Conservation (phyloP, 2,113 vertebrate species). For the Hemiprocne comata region DNA sequence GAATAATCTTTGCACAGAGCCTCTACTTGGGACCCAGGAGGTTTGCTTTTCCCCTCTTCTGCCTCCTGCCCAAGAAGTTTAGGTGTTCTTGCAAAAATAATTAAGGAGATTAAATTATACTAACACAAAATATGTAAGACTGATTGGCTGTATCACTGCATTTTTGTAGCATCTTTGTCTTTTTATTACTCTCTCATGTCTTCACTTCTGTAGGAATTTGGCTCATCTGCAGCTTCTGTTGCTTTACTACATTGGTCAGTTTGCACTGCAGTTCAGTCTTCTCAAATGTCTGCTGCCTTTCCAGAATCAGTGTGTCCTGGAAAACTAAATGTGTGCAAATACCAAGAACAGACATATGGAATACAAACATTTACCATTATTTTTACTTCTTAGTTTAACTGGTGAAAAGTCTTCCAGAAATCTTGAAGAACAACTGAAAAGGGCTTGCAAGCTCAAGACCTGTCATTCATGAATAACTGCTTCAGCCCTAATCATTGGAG, state of each 20-base stretch:
- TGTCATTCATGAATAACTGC: background rate
- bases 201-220: background rate
- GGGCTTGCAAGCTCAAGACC: too few species aligned
- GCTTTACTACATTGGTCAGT: background rate
- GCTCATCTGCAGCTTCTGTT: background rate
- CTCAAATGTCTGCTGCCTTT: background rate
- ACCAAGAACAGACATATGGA: background rate
- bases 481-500: background rate
- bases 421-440: background rate
- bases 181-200: background rate
- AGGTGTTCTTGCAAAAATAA: background rate
- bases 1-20: background rate
- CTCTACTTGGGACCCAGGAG: background rate
- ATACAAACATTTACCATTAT: background rate
- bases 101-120: background rate
- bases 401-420: background rate
- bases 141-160: background rate
- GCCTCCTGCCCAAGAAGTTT: background rate
- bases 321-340: background rate
- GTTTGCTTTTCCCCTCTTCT: background rate
- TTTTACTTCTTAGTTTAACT: background rate
- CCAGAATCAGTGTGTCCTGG: background rate
- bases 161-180: background rate
- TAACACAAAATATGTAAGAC: background rate
- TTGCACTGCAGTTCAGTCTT: background rate